Evolutionary conservation across 2,113 vertebrate genomes (phyloP).

Genomic region (Stigmatopora nigra): DNA sequence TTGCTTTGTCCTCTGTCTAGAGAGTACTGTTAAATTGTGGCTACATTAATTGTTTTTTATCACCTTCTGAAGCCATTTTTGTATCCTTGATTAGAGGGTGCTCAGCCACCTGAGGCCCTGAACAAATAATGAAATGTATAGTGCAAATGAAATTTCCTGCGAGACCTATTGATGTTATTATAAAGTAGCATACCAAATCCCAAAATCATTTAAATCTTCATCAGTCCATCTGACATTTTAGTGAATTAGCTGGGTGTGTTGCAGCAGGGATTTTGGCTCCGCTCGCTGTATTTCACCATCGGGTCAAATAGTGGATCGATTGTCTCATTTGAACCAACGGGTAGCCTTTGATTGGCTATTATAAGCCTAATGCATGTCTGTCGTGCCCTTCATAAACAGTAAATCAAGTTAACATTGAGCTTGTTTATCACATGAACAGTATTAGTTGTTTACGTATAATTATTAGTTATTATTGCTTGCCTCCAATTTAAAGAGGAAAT

Average conservation of each 20-base stretch:
- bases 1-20: constrained; percentile 9
- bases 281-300: constrained; percentile 46
- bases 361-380: constrained; percentile 59
- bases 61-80: constrained; percentile 21
- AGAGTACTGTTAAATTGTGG: constrained; percentile 21
- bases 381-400: constrained; percentile 42
- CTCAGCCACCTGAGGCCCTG: constrained; percentile 67
- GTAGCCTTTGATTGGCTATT: constrained; percentile 67
- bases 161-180: constrained; percentile 80
- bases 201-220: constrained; percentile 75
- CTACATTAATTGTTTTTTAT: constrained; percentile 9
- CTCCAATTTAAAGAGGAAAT: too few species aligned
- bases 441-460: constrained; percentile 16
- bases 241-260: constrained; percentile 66
- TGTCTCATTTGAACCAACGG: constrained; percentile 69
- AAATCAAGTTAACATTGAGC: constrained; percentile 57
- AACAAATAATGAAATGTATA: constrained; percentile 69
- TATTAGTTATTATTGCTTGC: constrained; percentile 16
- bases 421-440: constrained; percentile 39
- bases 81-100: constrained; percentile 61
- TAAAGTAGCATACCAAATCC: constrained; percentile 73
- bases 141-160: constrained; percentile 75
- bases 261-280: constrained; percentile 47
- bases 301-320: constrained; percentile 70
- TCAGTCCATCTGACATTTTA: constrained; percentile 76